Conservation (phyloP, 1,140 invertebrate species). For the Tetraneura akinire region DNA sequence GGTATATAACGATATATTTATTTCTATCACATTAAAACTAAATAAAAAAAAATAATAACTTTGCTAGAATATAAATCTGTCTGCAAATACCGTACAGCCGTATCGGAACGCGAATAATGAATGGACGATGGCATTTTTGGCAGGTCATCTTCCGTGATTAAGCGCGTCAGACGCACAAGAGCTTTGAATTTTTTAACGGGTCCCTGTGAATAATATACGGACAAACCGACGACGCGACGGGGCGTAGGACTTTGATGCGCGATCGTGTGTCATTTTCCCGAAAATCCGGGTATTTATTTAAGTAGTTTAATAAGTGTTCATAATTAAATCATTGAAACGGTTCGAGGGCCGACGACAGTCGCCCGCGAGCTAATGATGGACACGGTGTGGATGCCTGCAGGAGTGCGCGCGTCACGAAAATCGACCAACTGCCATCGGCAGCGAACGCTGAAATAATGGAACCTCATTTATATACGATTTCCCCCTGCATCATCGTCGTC, state of each 20-base stretch:
- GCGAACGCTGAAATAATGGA: constrained; percentile 32
- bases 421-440: constrained; percentile 44
- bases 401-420: neutral
- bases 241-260: neutral
- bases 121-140: neutral
- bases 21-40: too few species aligned
- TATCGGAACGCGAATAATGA: neutral
- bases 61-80: too few species aligned
- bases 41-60: too few species aligned
- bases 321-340: constrained; percentile 48
- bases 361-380: neutral
- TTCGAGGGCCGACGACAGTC: neutral
- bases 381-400: too few species aligned
- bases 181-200: constrained; percentile 12
- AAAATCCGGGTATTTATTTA: constrained; percentile 34
- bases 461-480: constrained; percentile 30
- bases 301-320: constrained; percentile 48
- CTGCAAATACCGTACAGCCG: too few species aligned
- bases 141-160: too few species aligned
- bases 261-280: constrained; percentile 30
- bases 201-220: neutral
- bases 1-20: too few species aligned
- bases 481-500: too few species aligned
- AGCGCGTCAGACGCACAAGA: constrained; percentile 29
- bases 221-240: neutral